phyloP scores from a whole-genome alignment of 2,888 invertebrate species.

The Orthosia gothica region DNA sequence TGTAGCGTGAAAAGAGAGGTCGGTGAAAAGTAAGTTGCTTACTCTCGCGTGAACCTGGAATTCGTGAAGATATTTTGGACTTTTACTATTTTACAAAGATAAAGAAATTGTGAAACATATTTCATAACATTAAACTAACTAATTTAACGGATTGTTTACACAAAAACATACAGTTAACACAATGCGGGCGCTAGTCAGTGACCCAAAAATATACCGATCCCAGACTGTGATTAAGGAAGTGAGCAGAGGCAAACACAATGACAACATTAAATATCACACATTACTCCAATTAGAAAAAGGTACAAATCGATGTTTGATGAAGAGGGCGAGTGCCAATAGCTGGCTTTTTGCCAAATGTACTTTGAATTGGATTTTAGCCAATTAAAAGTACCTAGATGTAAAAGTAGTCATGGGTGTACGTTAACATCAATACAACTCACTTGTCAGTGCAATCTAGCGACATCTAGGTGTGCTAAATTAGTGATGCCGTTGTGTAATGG shows the following conservation, averaged over 20 bases:
- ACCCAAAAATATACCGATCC: conserved; percentile 56
- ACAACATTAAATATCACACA: conserved; percentile 72
- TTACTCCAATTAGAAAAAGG: conserved; percentile 87
- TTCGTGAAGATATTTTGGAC: conserved; percentile 29
- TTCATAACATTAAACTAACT: conserved; percentile 37
- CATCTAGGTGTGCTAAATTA: conserved; percentile 86
- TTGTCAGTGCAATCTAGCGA: conserved; percentile 83
- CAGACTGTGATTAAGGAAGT: conserved; percentile 74
- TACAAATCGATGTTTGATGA: conserved; percentile 90
- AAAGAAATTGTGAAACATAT: conserved; percentile 26
- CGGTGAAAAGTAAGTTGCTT: conserved; percentile 22
- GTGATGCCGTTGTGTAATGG: conserved; percentile 77
- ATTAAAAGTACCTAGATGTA: conserved; percentile 88
- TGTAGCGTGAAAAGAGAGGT: conserved; percentile 49
- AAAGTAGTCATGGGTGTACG: conserved; percentile 76
- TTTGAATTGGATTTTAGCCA: conserved; percentile 91
- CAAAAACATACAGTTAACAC: conserved; percentile 35
- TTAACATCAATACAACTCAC: conserved; percentile 86
- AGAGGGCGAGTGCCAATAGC: conserved; percentile 87
- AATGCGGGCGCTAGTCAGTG: conserved; percentile 31
- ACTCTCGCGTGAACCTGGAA: conserved; percentile 29
- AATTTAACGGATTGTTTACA: conserved; percentile 47
- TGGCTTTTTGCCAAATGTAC: conserved; percentile 88
- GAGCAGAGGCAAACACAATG: conserved; percentile 59
- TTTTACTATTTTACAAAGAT: conserved; percentile 8